These are phyloP conservation scores for Puma concolor DNA, from an alignment of 2,113 vertebrate genomes.

Conservation along the genomic window DNA sequence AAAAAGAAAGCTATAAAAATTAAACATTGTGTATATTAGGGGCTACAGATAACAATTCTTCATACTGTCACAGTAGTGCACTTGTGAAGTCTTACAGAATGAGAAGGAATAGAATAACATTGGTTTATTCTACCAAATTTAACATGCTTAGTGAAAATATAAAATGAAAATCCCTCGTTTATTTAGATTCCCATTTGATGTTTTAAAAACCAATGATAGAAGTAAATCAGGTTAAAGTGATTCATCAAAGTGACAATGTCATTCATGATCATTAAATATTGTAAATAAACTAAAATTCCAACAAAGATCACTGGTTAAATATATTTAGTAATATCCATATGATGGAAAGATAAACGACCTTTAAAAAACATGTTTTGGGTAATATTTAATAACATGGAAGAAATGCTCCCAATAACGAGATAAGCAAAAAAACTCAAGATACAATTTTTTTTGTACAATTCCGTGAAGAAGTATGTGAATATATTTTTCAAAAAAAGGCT, in stretches of 20 bases:
- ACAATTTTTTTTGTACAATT: background rate
- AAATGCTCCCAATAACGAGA: background rate
- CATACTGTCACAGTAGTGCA: background rate
- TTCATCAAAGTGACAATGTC: background rate
- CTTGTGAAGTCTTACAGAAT: background rate
- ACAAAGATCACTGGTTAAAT: background rate
- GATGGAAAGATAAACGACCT: background rate
- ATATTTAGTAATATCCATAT: background rate
- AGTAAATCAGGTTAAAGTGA: background rate
- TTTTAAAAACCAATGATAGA: background rate
- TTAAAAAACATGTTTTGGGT: background rate
- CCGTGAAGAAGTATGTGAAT: background rate
- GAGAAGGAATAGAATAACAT: background rate
- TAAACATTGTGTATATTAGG: background rate
- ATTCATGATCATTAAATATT: background rate
- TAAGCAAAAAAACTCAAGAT: background rate
- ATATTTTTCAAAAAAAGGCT: background rate
- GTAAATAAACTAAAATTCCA: slow-evolving; percentile 4
- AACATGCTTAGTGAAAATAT: slow-evolving; percentile 3
- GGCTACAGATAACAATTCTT: background rate
- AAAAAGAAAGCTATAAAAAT: background rate
- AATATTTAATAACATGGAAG: background rate
- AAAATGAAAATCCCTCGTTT: background rate
- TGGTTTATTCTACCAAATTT: background rate
- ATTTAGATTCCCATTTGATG: background rate